Evolutionary conservation across 2,888 invertebrate genomes (phyloP).

Genomic region (Drosophila tripunctata): DNA sequence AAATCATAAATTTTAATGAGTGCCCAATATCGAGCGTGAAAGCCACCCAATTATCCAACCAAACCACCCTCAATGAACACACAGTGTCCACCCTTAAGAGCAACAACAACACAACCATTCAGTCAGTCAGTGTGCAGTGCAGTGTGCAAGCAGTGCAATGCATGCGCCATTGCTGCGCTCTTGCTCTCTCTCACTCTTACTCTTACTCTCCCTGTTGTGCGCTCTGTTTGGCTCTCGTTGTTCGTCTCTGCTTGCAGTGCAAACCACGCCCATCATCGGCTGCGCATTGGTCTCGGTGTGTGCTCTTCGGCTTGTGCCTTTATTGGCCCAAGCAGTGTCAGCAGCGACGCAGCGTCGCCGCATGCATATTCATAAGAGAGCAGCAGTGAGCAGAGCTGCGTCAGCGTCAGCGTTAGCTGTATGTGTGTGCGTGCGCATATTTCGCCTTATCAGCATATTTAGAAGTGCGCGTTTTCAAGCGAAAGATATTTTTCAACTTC

Average conservation of each 20-base stretch:
- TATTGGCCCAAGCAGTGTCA: conserved; percentile 55
- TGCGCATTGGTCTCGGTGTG: conserved; percentile 47
- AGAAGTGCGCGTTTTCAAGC: conserved; percentile 63
- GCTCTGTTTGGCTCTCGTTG: conserved; percentile 8
- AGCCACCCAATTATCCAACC: conserved; percentile 1
- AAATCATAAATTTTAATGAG: conserved; percentile 80
- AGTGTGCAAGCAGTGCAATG: conserved; percentile 60
- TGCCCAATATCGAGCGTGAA: conserved; percentile 46
- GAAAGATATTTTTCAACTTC: conserved; percentile 59
- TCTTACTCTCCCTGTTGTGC: too few species aligned
- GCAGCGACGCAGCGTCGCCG: conserved; percentile 55
- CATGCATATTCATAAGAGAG: conserved; percentile 76
- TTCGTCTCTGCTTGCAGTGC: conserved; percentile 35
- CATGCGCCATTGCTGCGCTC: conserved; percentile 58
- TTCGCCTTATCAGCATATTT: conserved; percentile 78
- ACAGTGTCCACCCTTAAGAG: conserved; percentile 1
- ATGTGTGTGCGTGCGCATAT: conserved; percentile 63
- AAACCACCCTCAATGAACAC: conserved; percentile 4
- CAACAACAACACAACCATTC: conserved; percentile 33
- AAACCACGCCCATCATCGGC: conserved; percentile 51
- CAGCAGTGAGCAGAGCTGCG: conserved; percentile 29
- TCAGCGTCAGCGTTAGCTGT: conserved; percentile 16
- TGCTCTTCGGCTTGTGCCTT: conserved; percentile 22
- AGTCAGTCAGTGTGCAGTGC: conserved; percentile 41
- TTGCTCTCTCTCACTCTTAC: conserved; percentile 37